Conservation (phyloP, 2,113 vertebrate species). For the Dicentrarchus labrax region DNA sequence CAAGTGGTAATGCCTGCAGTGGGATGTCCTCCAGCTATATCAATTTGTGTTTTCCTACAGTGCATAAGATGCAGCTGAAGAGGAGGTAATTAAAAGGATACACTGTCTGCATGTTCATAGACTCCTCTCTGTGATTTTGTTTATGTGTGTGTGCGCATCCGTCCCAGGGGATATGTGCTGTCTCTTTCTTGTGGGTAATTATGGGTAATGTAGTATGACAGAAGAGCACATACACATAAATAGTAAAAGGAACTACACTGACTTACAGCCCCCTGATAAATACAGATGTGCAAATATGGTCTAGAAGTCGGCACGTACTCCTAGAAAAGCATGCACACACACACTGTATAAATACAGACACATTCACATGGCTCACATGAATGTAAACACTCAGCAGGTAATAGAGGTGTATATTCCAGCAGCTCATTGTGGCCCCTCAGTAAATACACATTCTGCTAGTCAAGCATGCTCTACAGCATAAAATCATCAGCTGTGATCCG, state of each 20-base stretch:
- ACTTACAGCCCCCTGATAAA: slow-evolving; percentile 29
- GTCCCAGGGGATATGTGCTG: slow-evolving; percentile 59
- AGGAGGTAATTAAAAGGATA: slow-evolving; percentile 68
- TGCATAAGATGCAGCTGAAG: slow-evolving; percentile 40
- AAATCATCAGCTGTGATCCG: slow-evolving; percentile 44
- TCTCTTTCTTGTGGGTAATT: slow-evolving; percentile 77
- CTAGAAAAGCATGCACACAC: background rate
- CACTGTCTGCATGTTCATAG: slow-evolving; percentile 58
- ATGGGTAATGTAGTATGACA: slow-evolving; percentile 81
- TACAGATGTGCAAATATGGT: slow-evolving; percentile 12
- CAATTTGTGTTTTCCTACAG: slow-evolving; percentile 45
- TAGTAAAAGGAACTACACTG: slow-evolving; percentile 39
- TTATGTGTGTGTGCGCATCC: slow-evolving; percentile 41
- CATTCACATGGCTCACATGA: background rate
- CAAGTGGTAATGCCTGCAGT: slow-evolving; percentile 20
- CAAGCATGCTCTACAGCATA: slow-evolving; percentile 17
- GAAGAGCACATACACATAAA: slow-evolving; percentile 55
- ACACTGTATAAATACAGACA: background rate
- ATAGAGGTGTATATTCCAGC: slow-evolving; percentile 10
- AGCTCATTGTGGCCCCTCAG: slow-evolving; percentile 7
- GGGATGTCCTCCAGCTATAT: slow-evolving; percentile 37
- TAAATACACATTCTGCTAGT: slow-evolving; percentile 10
- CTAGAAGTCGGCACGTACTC: background rate
- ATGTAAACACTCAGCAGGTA: slow-evolving; percentile 22
- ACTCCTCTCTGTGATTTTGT: slow-evolving; percentile 46